These are phyloP conservation scores for Agriopis leucophaearia DNA, from an alignment of 2,888 invertebrate genomes.

Conservation along the genomic window DNA sequence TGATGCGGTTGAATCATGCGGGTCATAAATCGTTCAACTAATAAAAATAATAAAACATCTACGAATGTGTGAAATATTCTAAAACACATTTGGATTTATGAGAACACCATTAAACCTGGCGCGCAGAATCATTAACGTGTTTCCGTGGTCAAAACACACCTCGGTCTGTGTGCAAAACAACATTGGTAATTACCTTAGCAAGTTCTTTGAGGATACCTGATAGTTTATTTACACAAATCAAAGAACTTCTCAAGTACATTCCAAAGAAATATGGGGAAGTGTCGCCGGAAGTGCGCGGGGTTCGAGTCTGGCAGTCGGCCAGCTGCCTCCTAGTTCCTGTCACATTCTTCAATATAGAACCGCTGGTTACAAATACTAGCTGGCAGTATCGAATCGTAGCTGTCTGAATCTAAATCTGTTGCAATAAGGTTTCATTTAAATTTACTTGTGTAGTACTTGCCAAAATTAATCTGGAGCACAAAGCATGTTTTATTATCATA, in stretches of 20 bases:
- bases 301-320: conserved; percentile 57
- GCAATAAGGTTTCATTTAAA: conserved; percentile 28
- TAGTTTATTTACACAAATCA: conserved; percentile 51
- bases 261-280: conserved; percentile 61
- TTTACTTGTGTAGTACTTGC: conserved; percentile 9
- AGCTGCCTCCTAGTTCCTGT: conserved; percentile 51
- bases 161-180: conserved; percentile 14
- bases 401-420: conserved; percentile 12
- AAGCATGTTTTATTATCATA: conserved; percentile 13
- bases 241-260: conserved; percentile 42
- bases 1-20: conserved; percentile 36
- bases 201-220: conserved; percentile 1
- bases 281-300: conserved; percentile 55
- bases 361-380: conserved; percentile 38
- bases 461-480: conserved; percentile 21
- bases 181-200: conserved; percentile 5
- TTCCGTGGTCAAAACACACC: conserved; percentile 20
- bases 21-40: conserved; percentile 32
- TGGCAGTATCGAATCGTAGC: conserved; percentile 21
- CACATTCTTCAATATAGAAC: conserved; percentile 46
- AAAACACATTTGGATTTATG: conserved; percentile 28
- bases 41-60: conserved; percentile 39
- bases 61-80: conserved; percentile 27
- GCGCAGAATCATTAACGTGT: conserved; percentile 9
- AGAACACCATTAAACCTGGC: conserved; percentile 43